Percentiles rank a stretch among this genome's conserved stretches.
Conservation (phyloP, 2,888 invertebrate species). For the Periphyllus acericola region DNA sequence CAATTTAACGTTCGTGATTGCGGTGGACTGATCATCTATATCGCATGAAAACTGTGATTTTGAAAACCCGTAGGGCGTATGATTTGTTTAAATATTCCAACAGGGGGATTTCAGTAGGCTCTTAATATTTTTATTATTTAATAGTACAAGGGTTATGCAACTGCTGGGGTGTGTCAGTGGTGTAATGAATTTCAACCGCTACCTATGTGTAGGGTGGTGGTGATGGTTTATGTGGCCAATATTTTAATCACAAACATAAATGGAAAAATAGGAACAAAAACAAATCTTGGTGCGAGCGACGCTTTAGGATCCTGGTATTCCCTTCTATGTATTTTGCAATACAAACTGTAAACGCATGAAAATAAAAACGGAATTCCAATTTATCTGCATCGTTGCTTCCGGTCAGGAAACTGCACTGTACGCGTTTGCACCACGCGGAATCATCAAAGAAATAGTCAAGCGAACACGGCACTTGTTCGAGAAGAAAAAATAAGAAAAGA, state of each 20-base stretch:
- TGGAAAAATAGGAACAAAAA: neutral
- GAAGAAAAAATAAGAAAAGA: neutral
- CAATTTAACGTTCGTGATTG: slow-evolving; percentile 11
- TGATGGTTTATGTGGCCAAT: neutral
- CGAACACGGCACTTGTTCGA: neutral
- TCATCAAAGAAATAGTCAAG: neutral
- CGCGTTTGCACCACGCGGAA: neutral
- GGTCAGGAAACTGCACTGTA: neutral
- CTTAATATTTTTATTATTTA: slow-evolving; percentile 15
- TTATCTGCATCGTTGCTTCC: neutral
- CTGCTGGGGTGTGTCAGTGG: slow-evolving; percentile 2
- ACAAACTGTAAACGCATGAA: neutral
- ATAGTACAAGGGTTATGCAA: slow-evolving; percentile 6
- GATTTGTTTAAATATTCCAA: slow-evolving; percentile 47
- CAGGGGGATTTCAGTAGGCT: neutral
- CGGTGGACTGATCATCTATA: neutral
- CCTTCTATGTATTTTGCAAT: neutral
- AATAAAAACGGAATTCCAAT: neutral
- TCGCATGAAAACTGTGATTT: slow-evolving; percentile 21
- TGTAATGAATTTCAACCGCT: slow-evolving; percentile 34
- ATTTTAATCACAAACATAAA: neutral
- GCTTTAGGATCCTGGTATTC: neutral
- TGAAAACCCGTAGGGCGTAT: slow-evolving; percentile 34
- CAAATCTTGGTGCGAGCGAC: neutral
- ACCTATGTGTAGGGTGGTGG: neutral